Evolutionary conservation across 2,113 vertebrate genomes (phyloP).

Genomic region (Dipodomys spectabilis): DNA sequence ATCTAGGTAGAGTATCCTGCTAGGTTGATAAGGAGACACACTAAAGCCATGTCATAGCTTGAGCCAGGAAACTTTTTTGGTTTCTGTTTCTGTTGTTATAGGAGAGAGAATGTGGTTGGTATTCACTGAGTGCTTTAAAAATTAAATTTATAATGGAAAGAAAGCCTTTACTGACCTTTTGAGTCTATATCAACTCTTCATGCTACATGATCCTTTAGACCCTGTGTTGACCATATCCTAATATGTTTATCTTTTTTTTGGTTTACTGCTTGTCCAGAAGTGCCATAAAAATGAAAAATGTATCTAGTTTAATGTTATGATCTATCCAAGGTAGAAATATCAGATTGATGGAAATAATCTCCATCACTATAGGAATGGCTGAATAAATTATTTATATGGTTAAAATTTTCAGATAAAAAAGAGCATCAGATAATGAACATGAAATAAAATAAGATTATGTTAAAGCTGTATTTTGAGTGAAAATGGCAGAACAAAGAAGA

Average conservation of each 20-base stretch:
- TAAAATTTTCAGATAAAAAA: constrained; percentile 32
- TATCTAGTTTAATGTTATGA: constrained; percentile 45
- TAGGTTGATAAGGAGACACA: neutral
- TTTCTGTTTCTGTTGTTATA: neutral
- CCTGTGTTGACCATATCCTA: neutral
- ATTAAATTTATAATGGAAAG: constrained; percentile 15
- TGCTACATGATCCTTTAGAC: neutral
- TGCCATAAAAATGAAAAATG: neutral
- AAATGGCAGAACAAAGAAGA: neutral
- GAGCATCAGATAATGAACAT: neutral
- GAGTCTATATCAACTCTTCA: neutral
- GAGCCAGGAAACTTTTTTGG: neutral
- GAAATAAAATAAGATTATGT: constrained; percentile 8
- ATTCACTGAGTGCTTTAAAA: neutral
- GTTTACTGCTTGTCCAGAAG: constrained; percentile 6
- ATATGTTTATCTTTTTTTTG: neutral
- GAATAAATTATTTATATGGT: constrained; percentile 7
- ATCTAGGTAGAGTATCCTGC: neutral
- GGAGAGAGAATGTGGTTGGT: neutral
- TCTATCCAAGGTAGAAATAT: neutral
- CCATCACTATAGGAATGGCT: neutral
- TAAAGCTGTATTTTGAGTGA: constrained; percentile 42
- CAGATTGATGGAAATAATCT: constrained; percentile 41
- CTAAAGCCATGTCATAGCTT: neutral
- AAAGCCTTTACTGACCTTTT: constrained; percentile 4